These are phyloP conservation scores for Hemitrygon akajei DNA, from an alignment of 2,797 vertebrate genomes.

Conservation along the genomic window DNA sequence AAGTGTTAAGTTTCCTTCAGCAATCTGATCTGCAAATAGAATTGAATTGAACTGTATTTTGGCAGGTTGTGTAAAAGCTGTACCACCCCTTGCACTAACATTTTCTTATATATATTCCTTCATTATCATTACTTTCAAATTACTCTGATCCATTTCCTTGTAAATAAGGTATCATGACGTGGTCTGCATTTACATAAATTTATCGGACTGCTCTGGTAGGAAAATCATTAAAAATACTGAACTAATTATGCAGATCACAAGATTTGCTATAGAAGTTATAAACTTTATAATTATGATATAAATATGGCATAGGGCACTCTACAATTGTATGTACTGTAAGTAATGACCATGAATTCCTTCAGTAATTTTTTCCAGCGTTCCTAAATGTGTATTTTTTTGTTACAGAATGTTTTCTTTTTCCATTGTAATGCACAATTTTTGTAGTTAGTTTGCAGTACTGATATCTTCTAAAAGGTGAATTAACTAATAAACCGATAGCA, in stretches of 20 bases:
- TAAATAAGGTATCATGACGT: conserved; percentile 96
- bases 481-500: conserved; percentile 30
- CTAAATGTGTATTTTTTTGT: conserved; percentile 42
- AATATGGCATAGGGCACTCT: conserved; percentile 73
- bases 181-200: conserved; percentile 80
- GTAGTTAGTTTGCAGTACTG: conserved; percentile 34
- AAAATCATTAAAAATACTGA: conserved; percentile 72
- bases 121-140: conserved; percentile 78
- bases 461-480: conserved; percentile 32
- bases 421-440: conserved; percentile 31
- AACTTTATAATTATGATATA: conserved; percentile 67
- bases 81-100: conserved; percentile 80
- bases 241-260: conserved; percentile 69
- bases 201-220: conserved; percentile 80
- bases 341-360: conserved; percentile 57
- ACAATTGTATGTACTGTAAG: conserved; percentile 71
- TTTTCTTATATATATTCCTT: conserved; percentile 81
- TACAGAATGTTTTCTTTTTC: conserved; percentile 32
- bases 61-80: conserved; percentile 32
- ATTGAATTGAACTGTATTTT: conserved; percentile 34
- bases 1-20: neutral
- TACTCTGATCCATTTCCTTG: conserved; percentile 87
- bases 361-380: conserved; percentile 60
- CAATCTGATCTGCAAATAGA: conserved; percentile 20
- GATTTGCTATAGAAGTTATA: conserved; percentile 55